phyloP scores from a whole-genome alignment of 2,888 invertebrate species.

The Philonicus albiceps region DNA sequence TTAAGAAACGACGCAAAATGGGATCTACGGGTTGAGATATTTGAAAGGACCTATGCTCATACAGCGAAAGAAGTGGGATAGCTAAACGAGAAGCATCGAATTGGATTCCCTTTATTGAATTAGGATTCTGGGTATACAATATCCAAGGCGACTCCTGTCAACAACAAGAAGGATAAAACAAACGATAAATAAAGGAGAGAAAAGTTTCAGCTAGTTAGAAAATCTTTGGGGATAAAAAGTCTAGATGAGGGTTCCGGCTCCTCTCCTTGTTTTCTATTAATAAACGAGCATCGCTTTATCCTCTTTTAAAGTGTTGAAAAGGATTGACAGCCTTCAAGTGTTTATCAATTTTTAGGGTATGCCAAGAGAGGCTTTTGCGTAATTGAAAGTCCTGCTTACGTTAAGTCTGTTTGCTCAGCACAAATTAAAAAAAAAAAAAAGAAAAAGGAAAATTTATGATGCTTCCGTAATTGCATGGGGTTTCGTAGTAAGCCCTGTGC shows the following conservation, averaged over 20 bases:
- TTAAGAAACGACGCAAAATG: constrained; percentile 11
- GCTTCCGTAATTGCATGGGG: not conserved
- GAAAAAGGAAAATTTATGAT: not conserved
- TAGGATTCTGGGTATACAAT: constrained; percentile 34
- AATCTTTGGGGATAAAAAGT: constrained; percentile 30
- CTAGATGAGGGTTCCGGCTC: not conserved
- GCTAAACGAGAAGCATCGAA: constrained; percentile 34
- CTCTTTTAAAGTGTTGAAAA: constrained; percentile 29
- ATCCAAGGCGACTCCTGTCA: constrained; percentile 24
- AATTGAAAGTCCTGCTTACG: constrained; percentile 2
- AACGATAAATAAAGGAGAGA: constrained; percentile 9
- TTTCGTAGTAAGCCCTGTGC: not conserved
- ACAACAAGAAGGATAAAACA: constrained; percentile 9
- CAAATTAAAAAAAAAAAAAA: not conserved
- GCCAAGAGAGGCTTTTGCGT: not conserved
- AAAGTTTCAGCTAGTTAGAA: constrained; percentile 11
- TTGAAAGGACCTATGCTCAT: constrained; percentile 12
- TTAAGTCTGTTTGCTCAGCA: not conserved
- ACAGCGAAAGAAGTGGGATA: not conserved
- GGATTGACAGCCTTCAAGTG: constrained; percentile 30
- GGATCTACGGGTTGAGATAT: constrained; percentile 15
- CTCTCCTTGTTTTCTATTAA: constrained; percentile 5
- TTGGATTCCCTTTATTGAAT: constrained; percentile 40
- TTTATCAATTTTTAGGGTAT: not conserved
- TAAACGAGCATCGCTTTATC: constrained; percentile 21